phyloP scores from a whole-genome alignment of 2,888 invertebrate genomes.

The Cheilosia soror region DNA sequence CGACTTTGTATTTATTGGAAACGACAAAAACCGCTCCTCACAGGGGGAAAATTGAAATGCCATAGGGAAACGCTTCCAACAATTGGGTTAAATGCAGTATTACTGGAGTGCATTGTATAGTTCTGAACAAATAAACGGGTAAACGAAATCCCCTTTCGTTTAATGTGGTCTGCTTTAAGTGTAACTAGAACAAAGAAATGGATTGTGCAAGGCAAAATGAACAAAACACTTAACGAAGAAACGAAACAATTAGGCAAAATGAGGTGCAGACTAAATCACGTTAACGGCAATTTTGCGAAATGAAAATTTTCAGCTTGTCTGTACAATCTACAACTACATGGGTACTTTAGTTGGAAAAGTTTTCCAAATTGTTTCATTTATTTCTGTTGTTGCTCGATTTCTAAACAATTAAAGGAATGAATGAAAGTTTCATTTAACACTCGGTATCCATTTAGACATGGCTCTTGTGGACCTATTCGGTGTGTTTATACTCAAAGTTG shows the following conservation, averaged over 20 bases:
- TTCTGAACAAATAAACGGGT: background rate
- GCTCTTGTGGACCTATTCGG: background rate
- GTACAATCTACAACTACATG: background rate
- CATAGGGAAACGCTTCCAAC: slow-evolving; percentile 21
- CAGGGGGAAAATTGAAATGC: slow-evolving; percentile 14
- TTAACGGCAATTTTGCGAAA: slow-evolving; percentile 23
- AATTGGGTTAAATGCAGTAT: slow-evolving; percentile 47
- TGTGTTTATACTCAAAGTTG: background rate
- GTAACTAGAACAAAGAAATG: slow-evolving; percentile 53
- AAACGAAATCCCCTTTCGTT: slow-evolving; percentile 20
- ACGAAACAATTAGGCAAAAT: background rate
- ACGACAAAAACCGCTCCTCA: background rate
- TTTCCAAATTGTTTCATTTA: background rate
- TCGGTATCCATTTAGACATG: background rate
- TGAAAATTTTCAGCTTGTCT: slow-evolving; percentile 22
- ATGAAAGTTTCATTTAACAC: slow-evolving; percentile 8
- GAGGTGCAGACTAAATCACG: slow-evolving; percentile 13
- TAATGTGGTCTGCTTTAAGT: background rate
- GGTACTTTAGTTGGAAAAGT: background rate
- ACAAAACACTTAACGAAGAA: background rate
- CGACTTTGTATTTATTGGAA: slow-evolving; percentile 3
- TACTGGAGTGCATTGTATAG: background rate
- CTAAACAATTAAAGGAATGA: slow-evolving; percentile 3
- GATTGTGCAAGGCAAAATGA: slow-evolving; percentile 6
- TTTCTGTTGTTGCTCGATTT: slow-evolving; percentile 1